Evolutionary conservation across 2,888 invertebrate genomes (phyloP), one percentile per base, ranked within the genome.

Genomic region (Hesperia comma): DNA sequence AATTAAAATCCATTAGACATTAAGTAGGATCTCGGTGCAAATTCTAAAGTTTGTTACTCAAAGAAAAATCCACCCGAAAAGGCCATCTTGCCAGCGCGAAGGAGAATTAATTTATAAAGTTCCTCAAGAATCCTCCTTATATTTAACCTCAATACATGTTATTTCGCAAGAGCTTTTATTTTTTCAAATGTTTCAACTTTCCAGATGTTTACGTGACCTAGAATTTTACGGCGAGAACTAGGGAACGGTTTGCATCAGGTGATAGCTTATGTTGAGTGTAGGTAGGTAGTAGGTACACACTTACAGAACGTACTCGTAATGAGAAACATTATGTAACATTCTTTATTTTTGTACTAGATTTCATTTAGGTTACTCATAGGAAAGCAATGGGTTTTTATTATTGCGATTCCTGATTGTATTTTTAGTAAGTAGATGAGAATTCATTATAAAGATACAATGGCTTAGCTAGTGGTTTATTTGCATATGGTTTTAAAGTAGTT

Each of bases 171-270:
- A 49, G 49, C 49, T 12, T 49, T 12, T 49, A 19, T 49, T 49
- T 49, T 49, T 49, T 19, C 49, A 49, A 19, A 19, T 49, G 49
- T 49, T 49, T 49, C 49, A 49, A 49, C 19, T 49, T 49, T 19
- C 49, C 49, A 49, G 49, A 49, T 49, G 49, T 19, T 49, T 19
- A 49, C 19, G 19, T 49, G 19, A 49, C 49, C 49, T 19, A 19
- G n/a, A 49, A 46, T 37, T 37, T 37, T 37, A 37, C 12, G 37
- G 10, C 12, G 12, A 12, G 12, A 12, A 37, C 12, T 37, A 12
- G 37, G 10, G 3, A 37, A 37, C 37, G 12, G 37, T 37, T 37
- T 37, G 10, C 37, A 37, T 37, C 37, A 37, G 37, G 37, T 37
- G 37, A 37, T 37, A 12, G 12, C 0, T 12, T 37, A 12, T 37